Conservation (phyloP, 2,113 vertebrate species). For the Aegotheles bennettii region DNA sequence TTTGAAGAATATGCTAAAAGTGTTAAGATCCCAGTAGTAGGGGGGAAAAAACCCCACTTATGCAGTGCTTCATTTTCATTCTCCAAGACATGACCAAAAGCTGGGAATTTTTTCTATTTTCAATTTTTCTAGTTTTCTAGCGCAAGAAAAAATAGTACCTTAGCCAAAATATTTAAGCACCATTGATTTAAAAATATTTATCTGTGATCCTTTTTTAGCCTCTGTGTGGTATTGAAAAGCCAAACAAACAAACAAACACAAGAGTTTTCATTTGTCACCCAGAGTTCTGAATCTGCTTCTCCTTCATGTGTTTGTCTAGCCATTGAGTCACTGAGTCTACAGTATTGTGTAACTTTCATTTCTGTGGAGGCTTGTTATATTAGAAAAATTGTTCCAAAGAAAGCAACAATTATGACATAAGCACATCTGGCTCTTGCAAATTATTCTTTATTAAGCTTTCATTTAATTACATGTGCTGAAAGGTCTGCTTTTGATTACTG, state of each 20-base stretch:
- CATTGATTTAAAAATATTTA: not conserved
- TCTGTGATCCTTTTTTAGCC: not conserved
- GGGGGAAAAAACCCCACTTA: not conserved
- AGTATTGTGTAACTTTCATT: constrained; percentile 82
- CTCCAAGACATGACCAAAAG: not conserved
- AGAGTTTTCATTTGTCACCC: not conserved
- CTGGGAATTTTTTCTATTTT: not conserved
- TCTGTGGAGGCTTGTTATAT: constrained; percentile 79
- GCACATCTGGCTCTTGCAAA: constrained; percentile 84
- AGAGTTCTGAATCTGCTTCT: constrained; percentile 25
- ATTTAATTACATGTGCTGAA: constrained; percentile 83
- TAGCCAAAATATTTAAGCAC: not conserved
- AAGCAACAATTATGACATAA: constrained; percentile 87
- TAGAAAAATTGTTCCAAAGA: constrained; percentile 83
- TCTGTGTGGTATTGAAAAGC: not conserved
- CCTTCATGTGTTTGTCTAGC: constrained; percentile 42
- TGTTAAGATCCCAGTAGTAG: not conserved
- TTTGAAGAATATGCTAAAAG: not conserved
- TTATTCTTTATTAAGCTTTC: constrained; percentile 85
- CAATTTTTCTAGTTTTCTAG: not conserved
- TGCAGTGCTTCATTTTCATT: not conserved
- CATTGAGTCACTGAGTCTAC: constrained; percentile 72
- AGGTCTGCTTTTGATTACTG: constrained; percentile 82
- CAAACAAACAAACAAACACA: not conserved
- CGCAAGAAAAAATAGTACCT: not conserved